Conservation (phyloP, 2,113 vertebrate species). For the Megaceryle torquata region DNA sequence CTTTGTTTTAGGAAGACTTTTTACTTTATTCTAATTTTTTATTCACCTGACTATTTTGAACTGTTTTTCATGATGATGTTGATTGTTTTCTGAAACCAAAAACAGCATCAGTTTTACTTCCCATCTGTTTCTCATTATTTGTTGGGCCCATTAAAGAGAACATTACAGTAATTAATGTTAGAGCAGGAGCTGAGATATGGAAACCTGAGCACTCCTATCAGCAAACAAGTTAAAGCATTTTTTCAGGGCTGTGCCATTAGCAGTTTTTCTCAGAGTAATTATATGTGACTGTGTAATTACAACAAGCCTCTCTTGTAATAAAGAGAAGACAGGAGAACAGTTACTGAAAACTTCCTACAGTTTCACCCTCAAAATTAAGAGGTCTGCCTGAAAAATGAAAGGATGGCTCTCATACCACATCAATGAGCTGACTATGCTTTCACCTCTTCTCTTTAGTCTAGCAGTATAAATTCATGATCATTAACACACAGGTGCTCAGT, state of each 20-base stretch:
- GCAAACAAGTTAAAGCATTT: neutral
- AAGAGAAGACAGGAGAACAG: neutral
- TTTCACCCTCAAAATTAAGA: neutral
- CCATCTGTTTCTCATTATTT: neutral
- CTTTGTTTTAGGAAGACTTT: neutral
- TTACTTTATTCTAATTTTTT: neutral
- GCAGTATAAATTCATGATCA: neutral
- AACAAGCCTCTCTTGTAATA: neutral
- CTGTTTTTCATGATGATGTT: neutral
- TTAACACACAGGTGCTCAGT: neutral
- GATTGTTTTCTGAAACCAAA: slow-evolving; percentile 22
- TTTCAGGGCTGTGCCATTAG: neutral
- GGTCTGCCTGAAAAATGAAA: neutral
- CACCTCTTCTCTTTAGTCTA: neutral
- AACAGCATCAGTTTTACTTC: neutral
- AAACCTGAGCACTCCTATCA: neutral
- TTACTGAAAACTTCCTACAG: neutral
- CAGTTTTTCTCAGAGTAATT: neutral
- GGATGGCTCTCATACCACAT: neutral
- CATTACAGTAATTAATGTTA: neutral
- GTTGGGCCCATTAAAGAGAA: neutral
- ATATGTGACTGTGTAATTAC: neutral
- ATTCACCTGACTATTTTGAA: neutral
- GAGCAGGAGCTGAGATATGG: neutral
- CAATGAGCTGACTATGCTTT: neutral